Base-by-base conservation (phyloP, 2,888 invertebrate genomes). In the Deladenus siricidicola region DNA sequence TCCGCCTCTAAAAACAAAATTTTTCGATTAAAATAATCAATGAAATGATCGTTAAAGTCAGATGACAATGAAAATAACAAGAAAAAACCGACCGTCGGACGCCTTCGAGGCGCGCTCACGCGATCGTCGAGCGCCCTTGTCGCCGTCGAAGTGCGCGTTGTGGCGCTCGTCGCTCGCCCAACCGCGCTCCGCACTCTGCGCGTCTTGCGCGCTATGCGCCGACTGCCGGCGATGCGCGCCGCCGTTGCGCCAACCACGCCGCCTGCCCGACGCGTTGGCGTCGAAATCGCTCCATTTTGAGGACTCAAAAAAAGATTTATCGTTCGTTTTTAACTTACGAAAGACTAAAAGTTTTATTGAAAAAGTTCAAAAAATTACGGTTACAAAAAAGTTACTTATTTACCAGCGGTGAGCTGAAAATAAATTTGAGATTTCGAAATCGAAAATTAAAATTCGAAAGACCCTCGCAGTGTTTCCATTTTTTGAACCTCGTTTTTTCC, bases 1-100 rank as follows among this genome's bases (percentile, higher is more conserved):
- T 64, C 69, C 23, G 60, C 65, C 42, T 68, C 68, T 68, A 28
- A 14, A 56, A 56, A n/a, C n/a, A n/a, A n/a, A n/a, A n/a, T n/a
- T n/a, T 48, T n/a, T n/a, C n/a, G n/a, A n/a, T n/a, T n/a, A n/a
- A n/a, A n/a, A n/a, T n/a, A n/a, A n/a, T n/a, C n/a, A n/a, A n/a
- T n/a, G n/a, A n/a, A n/a, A n/a, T n/a, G n/a, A n/a, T n/a, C n/a
- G n/a, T n/a, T n/a, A n/a, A n/a, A n/a, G n/a, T n/a, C n/a, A n/a
- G n/a, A n/a, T n/a, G n/a, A n/a, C n/a, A n/a, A n/a, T n/a, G n/a
- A n/a, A n/a, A n/a, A n/a, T n/a, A n/a, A n/a, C n/a, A n/a, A n/a
- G n/a, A n/a, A n/a, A n/a, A n/a, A n/a, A n/a, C n/a, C n/a, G 17
- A 17, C 43, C 17, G 17, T 42, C 17, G 43, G n/a, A 3, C n/a